These are phyloP conservation scores for Urocolius indicus DNA, from an alignment of 2,113 vertebrate species.

Conservation along the genomic window DNA sequence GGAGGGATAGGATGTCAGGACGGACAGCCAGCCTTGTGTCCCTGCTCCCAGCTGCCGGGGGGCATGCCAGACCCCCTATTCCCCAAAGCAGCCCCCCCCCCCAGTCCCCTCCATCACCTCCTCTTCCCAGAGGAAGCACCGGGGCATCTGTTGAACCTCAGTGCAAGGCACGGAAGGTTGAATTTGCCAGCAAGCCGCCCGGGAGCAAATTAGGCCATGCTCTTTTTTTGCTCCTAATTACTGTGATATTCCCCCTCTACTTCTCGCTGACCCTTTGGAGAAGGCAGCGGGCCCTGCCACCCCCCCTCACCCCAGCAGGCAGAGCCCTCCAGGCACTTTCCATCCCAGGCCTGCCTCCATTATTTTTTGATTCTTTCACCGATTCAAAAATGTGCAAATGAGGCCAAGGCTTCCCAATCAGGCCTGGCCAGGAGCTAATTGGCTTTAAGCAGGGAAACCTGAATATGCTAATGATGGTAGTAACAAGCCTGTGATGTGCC, in stretches of 20 bases:
- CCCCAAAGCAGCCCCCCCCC: not conserved
- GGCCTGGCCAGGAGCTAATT: constrained; percentile 67
- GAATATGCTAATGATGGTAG: constrained; percentile 57
- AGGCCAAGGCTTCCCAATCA: constrained; percentile 37
- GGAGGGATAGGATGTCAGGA: not conserved
- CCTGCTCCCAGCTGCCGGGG: rapidly evolving
- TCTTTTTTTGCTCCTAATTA: constrained; percentile 26
- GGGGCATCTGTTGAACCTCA: not conserved
- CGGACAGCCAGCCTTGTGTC: not conserved
- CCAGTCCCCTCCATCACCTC: not conserved
- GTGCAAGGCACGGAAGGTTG: not conserved
- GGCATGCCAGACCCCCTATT: rapidly evolving
- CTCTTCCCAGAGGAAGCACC: not conserved
- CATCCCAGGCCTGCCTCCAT: not conserved
- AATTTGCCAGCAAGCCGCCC: not conserved
- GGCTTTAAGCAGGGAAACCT: constrained; percentile 59
- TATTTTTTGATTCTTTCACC: constrained; percentile 4
- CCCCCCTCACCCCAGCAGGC: not conserved
- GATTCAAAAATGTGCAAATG: constrained; percentile 45
- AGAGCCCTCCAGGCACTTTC: not conserved
- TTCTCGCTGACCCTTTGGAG: not conserved
- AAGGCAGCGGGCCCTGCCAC: not conserved
- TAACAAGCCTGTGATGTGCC: constrained; percentile 43
- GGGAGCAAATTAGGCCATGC: constrained; percentile 12
- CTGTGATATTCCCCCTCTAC: not conserved